These are phyloP conservation scores for Acrocyrtus sp. DNA, from an alignment of 2,888 invertebrate species.

Conservation along the genomic window DNA sequence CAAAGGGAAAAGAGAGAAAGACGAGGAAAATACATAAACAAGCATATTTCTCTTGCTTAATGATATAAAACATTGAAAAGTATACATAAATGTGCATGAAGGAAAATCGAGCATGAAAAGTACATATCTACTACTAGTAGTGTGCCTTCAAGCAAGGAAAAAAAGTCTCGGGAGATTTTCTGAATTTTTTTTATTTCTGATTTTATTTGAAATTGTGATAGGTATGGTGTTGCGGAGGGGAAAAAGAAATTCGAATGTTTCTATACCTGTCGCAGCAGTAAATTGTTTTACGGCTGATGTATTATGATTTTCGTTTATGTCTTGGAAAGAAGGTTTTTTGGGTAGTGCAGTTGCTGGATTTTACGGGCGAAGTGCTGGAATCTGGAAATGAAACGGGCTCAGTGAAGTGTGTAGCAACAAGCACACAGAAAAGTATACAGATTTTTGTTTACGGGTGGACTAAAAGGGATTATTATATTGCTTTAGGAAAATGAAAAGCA, in stretches of 20 bases:
- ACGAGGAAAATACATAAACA: background rate
- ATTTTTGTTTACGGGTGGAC: too few relatives aligned
- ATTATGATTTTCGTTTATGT: too few relatives aligned
- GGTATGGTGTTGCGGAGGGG: background rate
- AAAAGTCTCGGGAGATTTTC: constrained; percentile 5
- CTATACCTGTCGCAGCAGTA: constrained; percentile 22
- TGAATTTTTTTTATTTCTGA: background rate
- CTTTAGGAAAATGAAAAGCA: too few relatives aligned
- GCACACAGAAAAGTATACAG: too few relatives aligned
- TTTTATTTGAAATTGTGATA: background rate
- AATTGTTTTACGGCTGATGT: constrained; percentile 28
- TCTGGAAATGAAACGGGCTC: too few relatives aligned
- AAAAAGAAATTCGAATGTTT: constrained; percentile 13
- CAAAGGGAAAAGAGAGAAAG: constrained; percentile 22
- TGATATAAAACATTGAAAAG: too few relatives aligned
- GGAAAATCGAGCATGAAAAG: background rate
- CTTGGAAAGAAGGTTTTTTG: too few relatives aligned
- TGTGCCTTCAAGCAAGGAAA: background rate
- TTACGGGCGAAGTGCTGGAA: too few relatives aligned
- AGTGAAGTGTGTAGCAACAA: too few relatives aligned
- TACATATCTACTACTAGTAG: background rate
- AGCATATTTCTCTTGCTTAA: too few relatives aligned
- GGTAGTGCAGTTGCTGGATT: too few relatives aligned
- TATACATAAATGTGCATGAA: background rate
- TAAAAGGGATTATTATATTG: too few relatives aligned